Percentiles rank a stretch among this genome's conserved stretches.
These are phyloP conservation scores for Venturia canescens DNA, from an alignment of 1,140 invertebrate genomes.

Conservation along the genomic window DNA sequence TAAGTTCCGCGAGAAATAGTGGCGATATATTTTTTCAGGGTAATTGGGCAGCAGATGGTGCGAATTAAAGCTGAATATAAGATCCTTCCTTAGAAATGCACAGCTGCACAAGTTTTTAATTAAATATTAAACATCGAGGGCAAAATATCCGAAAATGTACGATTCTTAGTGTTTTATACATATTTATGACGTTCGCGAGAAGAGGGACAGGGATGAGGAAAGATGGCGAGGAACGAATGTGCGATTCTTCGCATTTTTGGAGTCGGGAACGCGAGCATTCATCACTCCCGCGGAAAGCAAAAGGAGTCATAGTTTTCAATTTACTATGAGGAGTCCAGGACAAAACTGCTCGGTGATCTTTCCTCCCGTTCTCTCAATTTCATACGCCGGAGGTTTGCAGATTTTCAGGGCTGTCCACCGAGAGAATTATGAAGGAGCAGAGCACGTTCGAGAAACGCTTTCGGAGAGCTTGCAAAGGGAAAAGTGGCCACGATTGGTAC, in stretches of 20 bases:
- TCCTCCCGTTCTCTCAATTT: background rate
- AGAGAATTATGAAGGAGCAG: constrained; percentile 26
- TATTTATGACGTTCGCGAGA: background rate
- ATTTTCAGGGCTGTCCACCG: constrained; percentile 56
- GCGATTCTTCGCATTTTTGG: background rate
- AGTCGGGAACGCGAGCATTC: background rate
- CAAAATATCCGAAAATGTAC: background rate
- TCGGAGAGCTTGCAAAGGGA: constrained; percentile 50
- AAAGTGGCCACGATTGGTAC: constrained; percentile 64
- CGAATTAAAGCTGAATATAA: constrained; percentile 36
- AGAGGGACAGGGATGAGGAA: background rate
- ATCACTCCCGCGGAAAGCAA: background rate
- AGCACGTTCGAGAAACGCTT: constrained; percentile 26
- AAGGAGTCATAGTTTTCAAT: constrained; percentile 17
- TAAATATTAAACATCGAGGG: constrained; percentile 25
- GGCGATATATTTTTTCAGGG: constrained; percentile 30
- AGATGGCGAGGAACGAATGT: background rate
- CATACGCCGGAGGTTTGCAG: background rate
- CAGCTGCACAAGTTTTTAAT: constrained; percentile 31
- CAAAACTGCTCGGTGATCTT: constrained; percentile 12
- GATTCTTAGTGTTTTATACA: background rate
- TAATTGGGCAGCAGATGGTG: constrained; percentile 35
- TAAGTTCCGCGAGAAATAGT: background rate
- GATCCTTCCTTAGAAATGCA: constrained; percentile 7
- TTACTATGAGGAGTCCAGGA: background rate